A percentile compares a stretch with the other conserved stretches of the same genome.
Conservation (phyloP, 2,888 invertebrate genomes). For the Chaetogeoica ovagalla region DNA sequence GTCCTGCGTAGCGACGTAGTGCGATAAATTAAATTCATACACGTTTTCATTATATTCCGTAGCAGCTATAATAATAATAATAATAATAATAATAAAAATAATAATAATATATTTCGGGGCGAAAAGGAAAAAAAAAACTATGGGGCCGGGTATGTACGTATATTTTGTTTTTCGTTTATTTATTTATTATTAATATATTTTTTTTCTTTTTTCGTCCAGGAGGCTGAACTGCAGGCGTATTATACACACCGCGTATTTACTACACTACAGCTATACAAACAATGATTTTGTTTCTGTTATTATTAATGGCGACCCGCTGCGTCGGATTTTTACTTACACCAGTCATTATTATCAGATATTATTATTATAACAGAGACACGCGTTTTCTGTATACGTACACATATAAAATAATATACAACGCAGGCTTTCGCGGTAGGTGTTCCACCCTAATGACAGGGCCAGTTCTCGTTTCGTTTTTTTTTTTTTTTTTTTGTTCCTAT, state of each 20-base stretch:
- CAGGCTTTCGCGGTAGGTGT: constrained; percentile 42
- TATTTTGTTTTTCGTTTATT: not conserved
- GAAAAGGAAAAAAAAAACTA: not conserved
- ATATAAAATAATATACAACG: constrained; percentile 17
- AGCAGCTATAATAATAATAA: too few species aligned
- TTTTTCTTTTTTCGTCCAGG: not conserved
- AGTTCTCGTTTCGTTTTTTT: constrained; percentile 1
- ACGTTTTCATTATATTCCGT: not conserved
- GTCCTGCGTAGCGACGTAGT: too few species aligned
- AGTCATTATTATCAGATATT: constrained; percentile 25
- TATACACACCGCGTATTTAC: not conserved
- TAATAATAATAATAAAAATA: too few species aligned
- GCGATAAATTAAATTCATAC: too few species aligned
- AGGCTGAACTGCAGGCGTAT: constrained; percentile 2
- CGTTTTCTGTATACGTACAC: constrained; percentile 23
- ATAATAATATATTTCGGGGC: too few species aligned
- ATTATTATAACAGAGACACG: constrained; percentile 26
- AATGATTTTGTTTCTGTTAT: constrained; percentile 50
- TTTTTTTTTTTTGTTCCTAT: too few species aligned
- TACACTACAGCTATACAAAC: constrained; percentile 20
- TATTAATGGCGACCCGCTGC: constrained; percentile 41
- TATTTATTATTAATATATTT: too few species aligned
- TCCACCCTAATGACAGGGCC: constrained; percentile 37
- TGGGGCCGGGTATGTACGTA: constrained; percentile 4
- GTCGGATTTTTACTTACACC: constrained; percentile 49